phyloP scores from a whole-genome alignment of 2,888 invertebrate species.

The Drosophila tripunctata region DNA sequence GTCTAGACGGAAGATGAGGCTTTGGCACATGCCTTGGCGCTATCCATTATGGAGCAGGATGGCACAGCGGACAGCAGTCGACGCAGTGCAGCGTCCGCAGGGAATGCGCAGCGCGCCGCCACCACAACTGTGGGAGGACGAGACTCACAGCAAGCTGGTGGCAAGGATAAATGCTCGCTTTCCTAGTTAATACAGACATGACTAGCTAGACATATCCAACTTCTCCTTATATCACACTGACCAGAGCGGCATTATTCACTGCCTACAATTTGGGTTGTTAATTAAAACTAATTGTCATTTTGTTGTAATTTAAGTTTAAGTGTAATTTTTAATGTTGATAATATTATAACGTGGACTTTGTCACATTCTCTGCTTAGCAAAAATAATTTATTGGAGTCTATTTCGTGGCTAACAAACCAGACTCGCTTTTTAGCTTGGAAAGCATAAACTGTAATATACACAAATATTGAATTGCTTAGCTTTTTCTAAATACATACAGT shows the following conservation, averaged over 20 bases:
- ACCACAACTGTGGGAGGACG: slow-evolving; percentile 76
- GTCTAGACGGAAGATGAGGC: slow-evolving; percentile 94
- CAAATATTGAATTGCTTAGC: slow-evolving; percentile 55
- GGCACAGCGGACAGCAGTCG: slow-evolving; percentile 82
- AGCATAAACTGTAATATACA: slow-evolving; percentile 62
- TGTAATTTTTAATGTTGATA: slow-evolving; percentile 62
- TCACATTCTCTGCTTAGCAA: slow-evolving; percentile 73
- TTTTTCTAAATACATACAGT: slow-evolving; percentile 58
- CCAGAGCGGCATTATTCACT: slow-evolving; percentile 54
- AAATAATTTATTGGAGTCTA: slow-evolving; percentile 53
- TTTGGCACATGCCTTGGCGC: slow-evolving; percentile 91
- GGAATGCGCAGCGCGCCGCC: slow-evolving; percentile 56
- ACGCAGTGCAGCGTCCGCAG: slow-evolving; percentile 43
- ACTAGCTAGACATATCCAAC: slow-evolving; percentile 38
- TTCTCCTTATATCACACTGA: slow-evolving; percentile 54
- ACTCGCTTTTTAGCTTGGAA: slow-evolving; percentile 43
- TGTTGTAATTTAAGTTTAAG: too few relatives aligned
- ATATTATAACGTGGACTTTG: slow-evolving; percentile 71
- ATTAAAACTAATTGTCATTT: slow-evolving; percentile 38
- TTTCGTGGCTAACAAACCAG: slow-evolving; percentile 4
- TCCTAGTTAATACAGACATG: slow-evolving; percentile 70
- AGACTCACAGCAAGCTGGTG: slow-evolving; percentile 60
- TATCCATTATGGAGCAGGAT: slow-evolving; percentile 87
- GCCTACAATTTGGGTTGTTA: slow-evolving; percentile 39
- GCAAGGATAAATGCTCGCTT: slow-evolving; percentile 82